Base-by-base conservation (phyloP, 2,797 vertebrate genomes). In the Diglossa cyanea region DNA sequence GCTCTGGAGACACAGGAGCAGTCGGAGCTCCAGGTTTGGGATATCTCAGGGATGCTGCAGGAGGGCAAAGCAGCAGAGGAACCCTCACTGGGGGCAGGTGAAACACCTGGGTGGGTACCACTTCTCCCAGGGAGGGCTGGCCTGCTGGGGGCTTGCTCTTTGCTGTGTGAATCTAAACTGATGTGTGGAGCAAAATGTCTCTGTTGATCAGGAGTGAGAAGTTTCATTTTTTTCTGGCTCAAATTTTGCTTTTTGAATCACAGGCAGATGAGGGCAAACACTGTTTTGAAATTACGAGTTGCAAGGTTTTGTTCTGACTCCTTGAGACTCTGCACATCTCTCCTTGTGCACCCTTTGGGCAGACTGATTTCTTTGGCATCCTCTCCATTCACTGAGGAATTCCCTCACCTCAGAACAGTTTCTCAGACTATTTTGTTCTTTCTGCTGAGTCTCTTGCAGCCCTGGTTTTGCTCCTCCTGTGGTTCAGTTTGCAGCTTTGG, bases 171-270 rank as follows among this genome's bases (percentile, higher is more conserved):
- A 19, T 13, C 28, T 30, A 4, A 60, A 39, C 30, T 45, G 23
- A 0, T 33, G 39, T 1, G 11, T 31, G 39, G 4, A 44, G 37
- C n/a, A 55, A 66, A 62, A 88, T 6, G 51, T 31, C 28, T 71
- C 53, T 18, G 86, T 53, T 63, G 50, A 48, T 72, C 42, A 61
- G 53, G 62, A 90, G 62, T 11, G 8, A 77, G 48, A 77, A 65
- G 72, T 86, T 91, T 71, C 28, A 0, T 50, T 71, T 39, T 44
- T 57, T 58, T 81, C 62, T 83, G 79, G 28, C 25, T 65, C 35
- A 25, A 42, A 72, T 86, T 92, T 94, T 90, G 79, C 83, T 72
- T 86, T 94, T 74, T 84, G 88, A 84, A 58, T 84, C 47, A n/a
- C 23, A 39, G 39, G 63, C 48, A 53, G 48, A 58, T 30, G 77